Evolutionary conservation across 2,797 vertebrate genomes (phyloP).

Genomic region (Pseudocheirus occidentalis): DNA sequence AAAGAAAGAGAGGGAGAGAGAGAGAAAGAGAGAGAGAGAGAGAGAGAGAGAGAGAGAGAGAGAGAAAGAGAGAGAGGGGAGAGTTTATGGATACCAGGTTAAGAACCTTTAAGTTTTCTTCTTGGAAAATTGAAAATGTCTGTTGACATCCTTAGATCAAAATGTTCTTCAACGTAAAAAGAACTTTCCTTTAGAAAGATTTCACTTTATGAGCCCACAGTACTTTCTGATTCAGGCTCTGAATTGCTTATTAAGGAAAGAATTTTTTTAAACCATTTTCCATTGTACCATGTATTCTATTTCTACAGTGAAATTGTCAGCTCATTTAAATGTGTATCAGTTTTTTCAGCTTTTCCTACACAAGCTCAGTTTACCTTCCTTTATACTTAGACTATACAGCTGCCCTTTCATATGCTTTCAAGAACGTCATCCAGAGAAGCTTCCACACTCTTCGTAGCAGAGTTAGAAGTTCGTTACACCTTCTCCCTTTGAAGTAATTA

Average conservation of each 20-base stretch:
- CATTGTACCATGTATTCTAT: constrained; percentile 53
- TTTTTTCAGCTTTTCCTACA: constrained; percentile 56
- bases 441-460: constrained; percentile 44
- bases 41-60: too few species aligned
- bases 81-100: neutral
- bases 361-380: constrained; percentile 57
- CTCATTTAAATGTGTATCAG: constrained; percentile 71
- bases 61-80: too few species aligned
- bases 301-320: constrained; percentile 71
- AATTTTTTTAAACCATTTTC: constrained; percentile 68
- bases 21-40: too few species aligned
- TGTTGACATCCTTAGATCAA: neutral
- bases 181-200: constrained; percentile 55
- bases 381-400: constrained; percentile 49
- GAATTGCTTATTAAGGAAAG: constrained; percentile 21
- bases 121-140: neutral
- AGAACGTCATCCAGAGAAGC: constrained; percentile 51
- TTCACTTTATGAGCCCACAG: constrained; percentile 46
- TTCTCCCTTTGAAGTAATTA: neutral
- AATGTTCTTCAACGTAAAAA: constrained; percentile 54
- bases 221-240: constrained; percentile 24
- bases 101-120: neutral
- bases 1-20: too few species aligned
- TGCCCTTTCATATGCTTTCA: constrained; percentile 70
- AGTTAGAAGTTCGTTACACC: constrained; percentile 46